Conservation (phyloP, 2,888 invertebrate genomes). For the Crioceris asparagi region DNA sequence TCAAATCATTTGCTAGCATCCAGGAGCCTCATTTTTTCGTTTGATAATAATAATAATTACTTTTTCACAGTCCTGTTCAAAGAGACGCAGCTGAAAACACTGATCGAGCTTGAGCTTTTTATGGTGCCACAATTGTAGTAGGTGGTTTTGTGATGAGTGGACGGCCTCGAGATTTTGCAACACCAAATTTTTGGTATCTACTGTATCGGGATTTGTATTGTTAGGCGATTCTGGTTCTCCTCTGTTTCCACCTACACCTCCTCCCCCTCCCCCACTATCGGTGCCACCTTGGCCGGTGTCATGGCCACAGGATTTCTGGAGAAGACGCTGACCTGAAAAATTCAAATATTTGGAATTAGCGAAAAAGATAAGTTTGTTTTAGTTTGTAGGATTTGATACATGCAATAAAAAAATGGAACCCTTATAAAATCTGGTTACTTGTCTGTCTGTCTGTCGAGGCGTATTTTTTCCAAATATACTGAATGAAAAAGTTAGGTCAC, state of each 20-base stretch:
- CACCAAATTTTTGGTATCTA: conserved; percentile 54
- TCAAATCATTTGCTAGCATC: no score
- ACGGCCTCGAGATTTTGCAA: conserved; percentile 78
- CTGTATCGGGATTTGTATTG: conserved; percentile 51
- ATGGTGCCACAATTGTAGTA: conserved; percentile 89
- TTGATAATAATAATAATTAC: conserved; percentile 39
- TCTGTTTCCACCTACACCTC: conserved; percentile 42
- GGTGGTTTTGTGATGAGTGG: conserved; percentile 80
- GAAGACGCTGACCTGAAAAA: conserved; percentile 53
- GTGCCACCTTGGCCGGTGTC: conserved; percentile 39
- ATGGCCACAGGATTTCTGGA: conserved; percentile 47
- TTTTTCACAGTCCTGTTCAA: conserved; percentile 96
- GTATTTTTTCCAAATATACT: no score
- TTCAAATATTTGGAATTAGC: no score
- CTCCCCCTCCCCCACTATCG: conserved; percentile 23
- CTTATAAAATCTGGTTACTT: no score
- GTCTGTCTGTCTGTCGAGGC: no score
- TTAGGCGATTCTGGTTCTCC: conserved; percentile 62
- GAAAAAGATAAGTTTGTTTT: no score
- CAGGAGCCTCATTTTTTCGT: no score
- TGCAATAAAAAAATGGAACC: no score
- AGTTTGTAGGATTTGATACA: no score
- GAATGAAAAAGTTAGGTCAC: no score
- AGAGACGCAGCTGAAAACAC: conserved; percentile 88
- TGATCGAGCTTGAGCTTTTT: conserved; percentile 92